These are phyloP conservation scores for Pelagia noctiluca DNA, from an alignment of 30 jellyfish, hydroid and myxozoan genomes.

Conservation along the genomic window DNA sequence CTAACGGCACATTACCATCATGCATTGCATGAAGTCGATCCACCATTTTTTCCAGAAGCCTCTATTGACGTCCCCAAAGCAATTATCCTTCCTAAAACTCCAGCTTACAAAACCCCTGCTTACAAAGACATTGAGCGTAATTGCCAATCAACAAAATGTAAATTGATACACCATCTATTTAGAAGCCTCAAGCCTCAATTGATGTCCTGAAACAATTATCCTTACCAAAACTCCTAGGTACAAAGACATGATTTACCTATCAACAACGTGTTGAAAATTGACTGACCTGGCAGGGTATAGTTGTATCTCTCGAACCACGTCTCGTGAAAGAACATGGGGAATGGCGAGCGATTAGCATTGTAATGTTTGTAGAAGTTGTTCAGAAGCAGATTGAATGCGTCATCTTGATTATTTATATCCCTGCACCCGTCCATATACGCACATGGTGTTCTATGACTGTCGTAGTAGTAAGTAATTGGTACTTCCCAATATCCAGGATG, in stretches of 20 bases:
- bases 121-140: background rate
- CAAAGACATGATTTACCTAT: too few relatives aligned
- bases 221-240: too few relatives aligned
- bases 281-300: background rate
- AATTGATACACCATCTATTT: background rate
- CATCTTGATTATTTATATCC: background rate
- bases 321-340: background rate
- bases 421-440: background rate
- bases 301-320: background rate
- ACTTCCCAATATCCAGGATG: constrained; percentile 3
- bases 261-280: background rate
- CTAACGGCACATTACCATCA: too few relatives aligned
- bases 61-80: too few relatives aligned
- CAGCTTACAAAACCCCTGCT: too few relatives aligned
- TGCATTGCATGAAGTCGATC: too few relatives aligned
- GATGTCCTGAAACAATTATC: background rate
- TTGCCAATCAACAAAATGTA: background rate
- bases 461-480: background rate
- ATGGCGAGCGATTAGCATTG: background rate
- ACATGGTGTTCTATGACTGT: background rate
- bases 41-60: too few relatives aligned
- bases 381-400: background rate
- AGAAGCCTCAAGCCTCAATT: background rate
- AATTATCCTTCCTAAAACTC: too few relatives aligned
- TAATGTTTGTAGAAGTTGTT: constrained; percentile 1